Evolutionary conservation across 2,888 invertebrate species (phyloP).

Genomic region (Heliconius cydno): DNA sequence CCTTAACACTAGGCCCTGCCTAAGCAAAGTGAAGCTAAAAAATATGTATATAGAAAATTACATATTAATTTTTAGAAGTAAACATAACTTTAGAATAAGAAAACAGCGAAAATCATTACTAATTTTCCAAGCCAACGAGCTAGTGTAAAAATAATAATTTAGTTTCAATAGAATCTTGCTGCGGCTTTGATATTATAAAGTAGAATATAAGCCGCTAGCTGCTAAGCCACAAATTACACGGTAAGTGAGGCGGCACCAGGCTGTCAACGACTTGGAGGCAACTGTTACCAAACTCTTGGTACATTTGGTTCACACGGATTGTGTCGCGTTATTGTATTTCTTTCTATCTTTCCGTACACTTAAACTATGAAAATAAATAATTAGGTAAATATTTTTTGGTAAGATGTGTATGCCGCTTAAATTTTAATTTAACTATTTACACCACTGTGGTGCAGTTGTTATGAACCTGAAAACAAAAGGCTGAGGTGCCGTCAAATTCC

Average conservation of each 20-base stretch:
- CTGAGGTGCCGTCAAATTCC: not conserved
- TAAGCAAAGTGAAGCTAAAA: too few relatives aligned
- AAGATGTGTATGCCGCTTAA: not conserved
- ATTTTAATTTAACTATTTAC: not conserved
- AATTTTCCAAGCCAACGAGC: not conserved
- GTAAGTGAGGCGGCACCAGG: conserved; percentile 12
- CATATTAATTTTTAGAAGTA: not conserved
- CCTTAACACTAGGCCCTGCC: too few relatives aligned
- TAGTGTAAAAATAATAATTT: conserved; percentile 4
- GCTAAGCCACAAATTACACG: conserved; percentile 35
- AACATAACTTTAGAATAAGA: not conserved
- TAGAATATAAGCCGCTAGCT: conserved; percentile 17
- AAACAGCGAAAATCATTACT: not conserved
- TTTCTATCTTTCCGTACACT: conserved; percentile 32
- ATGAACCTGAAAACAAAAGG: not conserved
- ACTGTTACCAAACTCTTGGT: conserved; percentile 41
- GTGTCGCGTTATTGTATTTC: conserved; percentile 39
- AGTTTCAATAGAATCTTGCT: not conserved
- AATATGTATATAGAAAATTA: not conserved
- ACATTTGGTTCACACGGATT: conserved; percentile 43
- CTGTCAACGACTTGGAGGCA: conserved; percentile 32
- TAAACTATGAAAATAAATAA: conserved; percentile 23
- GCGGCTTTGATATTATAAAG: not conserved
- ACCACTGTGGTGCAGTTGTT: not conserved
- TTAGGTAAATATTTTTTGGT: conserved; percentile 10